These are phyloP conservation scores for Chrysodeixis includens DNA, from an alignment of 2,888 invertebrate species.

Conservation along the genomic window DNA sequence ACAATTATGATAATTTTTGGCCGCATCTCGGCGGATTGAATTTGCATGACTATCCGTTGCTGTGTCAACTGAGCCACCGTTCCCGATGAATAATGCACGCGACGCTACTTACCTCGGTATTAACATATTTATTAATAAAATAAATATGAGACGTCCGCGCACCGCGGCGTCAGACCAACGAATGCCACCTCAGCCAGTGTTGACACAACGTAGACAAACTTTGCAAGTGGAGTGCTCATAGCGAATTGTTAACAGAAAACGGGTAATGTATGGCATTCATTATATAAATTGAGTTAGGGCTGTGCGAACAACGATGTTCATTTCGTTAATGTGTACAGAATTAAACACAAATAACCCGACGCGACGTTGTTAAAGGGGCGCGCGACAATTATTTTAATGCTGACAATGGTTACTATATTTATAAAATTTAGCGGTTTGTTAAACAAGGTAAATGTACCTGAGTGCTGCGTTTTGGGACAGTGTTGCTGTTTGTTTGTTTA, in stretches of 20 bases:
- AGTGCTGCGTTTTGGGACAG: conserved; percentile 18
- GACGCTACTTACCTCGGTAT: conserved; percentile 86
- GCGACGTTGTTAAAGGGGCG: conserved; percentile 54
- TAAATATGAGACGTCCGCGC: conserved; percentile 85
- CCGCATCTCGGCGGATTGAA: conserved; percentile 87
- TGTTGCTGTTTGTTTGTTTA: conserved; percentile 26
- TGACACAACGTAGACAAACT: conserved; percentile 80
- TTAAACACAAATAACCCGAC: conserved; percentile 82
- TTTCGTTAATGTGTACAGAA: conserved; percentile 84
- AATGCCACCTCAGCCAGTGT: conserved; percentile 72
- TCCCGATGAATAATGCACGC: conserved; percentile 86
- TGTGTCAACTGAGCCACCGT: conserved; percentile 87
- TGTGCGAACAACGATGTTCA: conserved; percentile 79
- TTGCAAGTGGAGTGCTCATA: conserved; percentile 73
- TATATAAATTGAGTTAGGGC: conserved; percentile 86
- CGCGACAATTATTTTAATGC: conserved; percentile 60
- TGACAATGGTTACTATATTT: conserved; percentile 54
- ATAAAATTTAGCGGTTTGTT: conserved; percentile 55
- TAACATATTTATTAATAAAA: conserved; percentile 90
- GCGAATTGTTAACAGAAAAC: conserved; percentile 82
- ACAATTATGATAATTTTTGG: conserved; percentile 88
- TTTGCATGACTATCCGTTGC: conserved; percentile 88
- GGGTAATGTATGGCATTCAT: conserved; percentile 87
- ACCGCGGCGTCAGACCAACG: conserved; percentile 63
- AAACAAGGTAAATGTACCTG: conserved; percentile 37